These are phyloP conservation scores for Mnemiopsis leidyi DNA, from an alignment of 37 sponge, comb jelly and placozoan species.

Conservation along the genomic window DNA sequence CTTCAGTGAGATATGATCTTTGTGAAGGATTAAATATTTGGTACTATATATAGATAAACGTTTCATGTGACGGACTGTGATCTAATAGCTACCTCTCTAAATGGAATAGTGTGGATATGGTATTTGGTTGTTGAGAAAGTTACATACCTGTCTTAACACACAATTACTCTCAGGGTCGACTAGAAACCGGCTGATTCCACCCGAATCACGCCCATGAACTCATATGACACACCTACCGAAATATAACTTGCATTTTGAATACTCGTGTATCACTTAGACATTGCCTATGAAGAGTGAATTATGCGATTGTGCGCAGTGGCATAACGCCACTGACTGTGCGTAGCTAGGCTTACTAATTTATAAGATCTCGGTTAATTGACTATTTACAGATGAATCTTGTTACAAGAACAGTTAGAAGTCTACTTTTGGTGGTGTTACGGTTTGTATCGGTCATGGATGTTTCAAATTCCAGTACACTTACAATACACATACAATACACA, in stretches of 20 bases:
- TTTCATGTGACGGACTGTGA: too few relatives aligned
- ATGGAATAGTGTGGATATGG: too few relatives aligned
- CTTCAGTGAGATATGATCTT: too few relatives aligned
- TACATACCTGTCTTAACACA: not conserved
- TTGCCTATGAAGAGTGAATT: not conserved
- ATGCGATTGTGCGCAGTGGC: too few relatives aligned
- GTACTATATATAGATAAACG: not conserved
- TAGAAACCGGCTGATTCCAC: not conserved
- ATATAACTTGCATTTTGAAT: slow-evolving; percentile 28
- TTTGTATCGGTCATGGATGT: not conserved
- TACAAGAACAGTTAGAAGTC: not conserved
- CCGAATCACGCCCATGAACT: not conserved
- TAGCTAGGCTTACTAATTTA: not conserved
- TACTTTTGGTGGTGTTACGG: not conserved
- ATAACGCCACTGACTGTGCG: not conserved
- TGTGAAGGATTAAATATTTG: too few relatives aligned
- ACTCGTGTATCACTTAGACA: not conserved
- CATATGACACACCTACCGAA: not conserved
- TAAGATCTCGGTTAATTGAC: not conserved
- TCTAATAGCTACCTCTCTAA: too few relatives aligned
- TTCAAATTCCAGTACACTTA: not conserved
- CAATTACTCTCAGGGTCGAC: not conserved
- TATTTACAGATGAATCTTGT: not conserved
- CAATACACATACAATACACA: not conserved
- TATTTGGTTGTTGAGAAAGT: not conserved